Evolutionary conservation across 2,113 vertebrate species (phyloP).

Genomic region (Ursus arctos): DNA sequence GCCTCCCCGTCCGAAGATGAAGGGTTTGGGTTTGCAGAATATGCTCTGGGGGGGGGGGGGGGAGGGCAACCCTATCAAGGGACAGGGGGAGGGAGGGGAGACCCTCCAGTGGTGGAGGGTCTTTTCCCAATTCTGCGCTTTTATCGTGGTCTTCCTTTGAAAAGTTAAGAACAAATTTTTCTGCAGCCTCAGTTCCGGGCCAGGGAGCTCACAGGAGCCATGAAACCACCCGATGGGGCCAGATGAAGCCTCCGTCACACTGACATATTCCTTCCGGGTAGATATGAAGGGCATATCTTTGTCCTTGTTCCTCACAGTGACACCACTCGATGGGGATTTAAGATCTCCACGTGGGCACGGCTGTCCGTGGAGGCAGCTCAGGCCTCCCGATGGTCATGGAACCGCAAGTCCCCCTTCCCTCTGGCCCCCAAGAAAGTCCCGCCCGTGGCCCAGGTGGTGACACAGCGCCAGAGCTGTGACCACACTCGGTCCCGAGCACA

Average conservation of each 20-base stretch:
- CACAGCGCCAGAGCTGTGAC: background rate
- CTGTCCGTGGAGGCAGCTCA: background rate
- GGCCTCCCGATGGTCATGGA: background rate
- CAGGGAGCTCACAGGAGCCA: background rate
- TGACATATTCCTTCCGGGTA: background rate
- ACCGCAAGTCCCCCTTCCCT: background rate
- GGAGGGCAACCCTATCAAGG: background rate
- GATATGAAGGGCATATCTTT: background rate
- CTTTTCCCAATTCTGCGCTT: background rate
- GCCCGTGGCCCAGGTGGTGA: fast-evolving
- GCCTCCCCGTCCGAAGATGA: background rate
- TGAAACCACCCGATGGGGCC: background rate
- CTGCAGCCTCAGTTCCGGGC: background rate
- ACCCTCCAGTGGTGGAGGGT: background rate
- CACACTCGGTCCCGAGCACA: too few species aligned
- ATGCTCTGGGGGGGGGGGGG: fast-evolving
- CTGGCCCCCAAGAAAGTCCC: background rate
- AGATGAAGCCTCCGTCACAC: background rate
- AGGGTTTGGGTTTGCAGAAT: background rate
- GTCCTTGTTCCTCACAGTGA: background rate
- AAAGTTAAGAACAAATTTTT: background rate
- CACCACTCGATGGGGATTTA: too few species aligned
- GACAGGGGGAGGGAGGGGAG: background rate
- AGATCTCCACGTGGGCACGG: background rate
- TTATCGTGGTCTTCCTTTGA: background rate